Evolutionary conservation across 1,140 invertebrate species (phyloP).

Genomic region (Cataglyphis hispanica): DNA sequence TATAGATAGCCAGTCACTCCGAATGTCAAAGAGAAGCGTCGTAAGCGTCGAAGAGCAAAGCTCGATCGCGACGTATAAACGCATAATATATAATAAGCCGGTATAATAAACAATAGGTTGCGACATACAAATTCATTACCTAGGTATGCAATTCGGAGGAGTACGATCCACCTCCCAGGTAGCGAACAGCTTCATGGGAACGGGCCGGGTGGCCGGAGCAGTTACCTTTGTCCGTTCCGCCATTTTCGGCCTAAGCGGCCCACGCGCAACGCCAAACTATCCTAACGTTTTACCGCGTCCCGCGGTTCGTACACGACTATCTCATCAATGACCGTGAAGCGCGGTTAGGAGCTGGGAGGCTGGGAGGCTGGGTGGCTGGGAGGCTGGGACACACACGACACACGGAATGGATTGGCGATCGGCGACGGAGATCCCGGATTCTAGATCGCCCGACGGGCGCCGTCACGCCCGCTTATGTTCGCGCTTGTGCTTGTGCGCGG

Average conservation of each 20-base stretch:
- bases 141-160: constrained; percentile 98
- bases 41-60: constrained; percentile 30
- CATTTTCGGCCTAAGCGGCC: constrained; percentile 83
- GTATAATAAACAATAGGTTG: too few relatives aligned
- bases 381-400: too few relatives aligned
- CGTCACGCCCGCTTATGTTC: neutral
- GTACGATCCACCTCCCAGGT: constrained; percentile 99
- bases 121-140: constrained; percentile 88
- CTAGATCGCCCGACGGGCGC: neutral
- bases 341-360: too few relatives aligned
- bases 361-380: too few relatives aligned
- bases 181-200: constrained; percentile 98
- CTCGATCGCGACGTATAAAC: neutral
- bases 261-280: constrained; percentile 63
- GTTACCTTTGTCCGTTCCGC: constrained; percentile 86
- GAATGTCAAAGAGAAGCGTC: constrained; percentile 37
- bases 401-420: neutral
- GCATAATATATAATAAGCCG: too few relatives aligned
- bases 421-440: neutral
- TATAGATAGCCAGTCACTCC: neutral
- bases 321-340: constrained; percentile 48
- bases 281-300: constrained; percentile 64
- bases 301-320: constrained; percentile 71
- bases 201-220: constrained; percentile 90
- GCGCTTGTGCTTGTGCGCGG: too few relatives aligned